Evolutionary conservation across 2,113 vertebrate genomes (phyloP).

Genomic region (Mobula hypostoma): DNA sequence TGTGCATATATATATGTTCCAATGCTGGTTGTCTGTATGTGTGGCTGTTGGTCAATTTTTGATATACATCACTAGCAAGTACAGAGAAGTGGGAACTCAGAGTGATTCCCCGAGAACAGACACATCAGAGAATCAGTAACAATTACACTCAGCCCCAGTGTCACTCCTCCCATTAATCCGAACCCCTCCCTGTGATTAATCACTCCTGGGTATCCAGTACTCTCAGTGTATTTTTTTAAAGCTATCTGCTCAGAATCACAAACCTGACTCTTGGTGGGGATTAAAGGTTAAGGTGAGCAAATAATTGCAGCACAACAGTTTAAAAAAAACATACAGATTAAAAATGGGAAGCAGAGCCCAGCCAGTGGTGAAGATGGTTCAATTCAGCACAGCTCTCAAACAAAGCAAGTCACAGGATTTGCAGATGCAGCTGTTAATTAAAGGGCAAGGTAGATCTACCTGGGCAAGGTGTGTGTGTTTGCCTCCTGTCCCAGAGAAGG

Average conservation of each 20-base stretch:
- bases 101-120: neutral
- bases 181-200: neutral
- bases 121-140: neutral
- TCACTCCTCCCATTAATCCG: neutral
- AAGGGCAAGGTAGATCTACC: constrained; percentile 70
- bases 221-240: neutral
- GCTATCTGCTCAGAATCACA: no score
- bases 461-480: constrained; percentile 70
- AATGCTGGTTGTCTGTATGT: no score
- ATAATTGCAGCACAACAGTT: neutral
- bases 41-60: neutral
- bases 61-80: neutral
- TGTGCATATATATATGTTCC: no score
- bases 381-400: constrained; percentile 45
- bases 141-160: neutral
- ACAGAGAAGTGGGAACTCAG: neutral
- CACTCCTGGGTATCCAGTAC: neutral
- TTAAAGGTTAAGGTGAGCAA: neutral
- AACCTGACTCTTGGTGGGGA: neutral
- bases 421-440: constrained; percentile 73
- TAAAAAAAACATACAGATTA: neutral
- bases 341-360: neutral
- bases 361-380: neutral
- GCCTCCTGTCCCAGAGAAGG: constrained; percentile 73
- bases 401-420: constrained; percentile 54